Conservation (phyloP, 2,888 invertebrate species). For the Hydropsyche betteni region DNA sequence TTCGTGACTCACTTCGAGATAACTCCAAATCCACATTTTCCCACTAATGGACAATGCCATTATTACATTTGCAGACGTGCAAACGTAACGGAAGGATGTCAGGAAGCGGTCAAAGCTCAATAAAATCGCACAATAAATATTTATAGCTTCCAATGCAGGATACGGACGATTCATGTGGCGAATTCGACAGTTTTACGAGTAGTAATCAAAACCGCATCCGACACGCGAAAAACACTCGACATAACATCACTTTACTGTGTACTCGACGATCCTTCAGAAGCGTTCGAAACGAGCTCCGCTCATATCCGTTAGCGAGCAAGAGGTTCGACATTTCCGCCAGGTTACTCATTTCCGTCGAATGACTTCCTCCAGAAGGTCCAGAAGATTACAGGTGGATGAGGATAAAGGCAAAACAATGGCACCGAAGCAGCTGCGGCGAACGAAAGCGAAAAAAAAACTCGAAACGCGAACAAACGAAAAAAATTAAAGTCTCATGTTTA, state of each 20-base stretch:
- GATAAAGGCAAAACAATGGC: too few species aligned
- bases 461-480: not conserved
- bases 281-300: conserved; percentile 17
- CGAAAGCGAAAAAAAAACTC: not conserved
- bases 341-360: conserved; percentile 33
- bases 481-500: not conserved
- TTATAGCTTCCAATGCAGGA: too few species aligned
- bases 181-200: too few species aligned
- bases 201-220: not conserved
- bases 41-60: too few species aligned
- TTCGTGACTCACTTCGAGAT: too few species aligned
- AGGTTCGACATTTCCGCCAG: conserved; percentile 30
- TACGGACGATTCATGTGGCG: too few species aligned
- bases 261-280: not conserved
- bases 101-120: too few species aligned
- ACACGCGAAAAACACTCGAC: not conserved
- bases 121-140: too few species aligned
- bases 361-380: not conserved
- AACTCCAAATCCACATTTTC: too few species aligned
- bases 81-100: too few species aligned
- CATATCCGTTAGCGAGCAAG: conserved; percentile 17
- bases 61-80: too few species aligned
- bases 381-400: conserved; percentile 10
- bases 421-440: not conserved
- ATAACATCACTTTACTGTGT: not conserved